Evolutionary conservation across 2,113 vertebrate genomes (phyloP).

Genomic region (Cyphomyrus discorhynchus): DNA sequence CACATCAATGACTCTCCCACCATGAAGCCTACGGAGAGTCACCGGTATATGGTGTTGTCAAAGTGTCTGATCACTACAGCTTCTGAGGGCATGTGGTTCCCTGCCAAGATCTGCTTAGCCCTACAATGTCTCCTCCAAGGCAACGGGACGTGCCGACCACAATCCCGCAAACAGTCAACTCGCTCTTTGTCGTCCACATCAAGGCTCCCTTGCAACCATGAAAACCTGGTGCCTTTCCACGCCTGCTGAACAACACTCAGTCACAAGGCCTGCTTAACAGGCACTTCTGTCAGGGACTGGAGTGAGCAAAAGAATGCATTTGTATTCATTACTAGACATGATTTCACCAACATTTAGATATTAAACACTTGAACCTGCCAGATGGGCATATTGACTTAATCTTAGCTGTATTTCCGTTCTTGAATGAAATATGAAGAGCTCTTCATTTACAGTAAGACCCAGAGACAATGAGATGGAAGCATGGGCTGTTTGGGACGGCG

Average conservation of each 20-base stretch:
- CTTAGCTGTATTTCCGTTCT: not conserved
- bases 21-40: not conserved
- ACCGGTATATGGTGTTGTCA: not conserved
- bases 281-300: not conserved
- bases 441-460: not conserved
- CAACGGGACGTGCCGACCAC: not conserved
- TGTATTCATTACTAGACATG: not conserved
- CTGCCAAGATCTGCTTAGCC: not conserved
- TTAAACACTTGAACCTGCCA: not conserved
- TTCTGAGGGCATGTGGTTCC: not conserved
- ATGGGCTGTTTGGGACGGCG: not conserved
- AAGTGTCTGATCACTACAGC: not conserved
- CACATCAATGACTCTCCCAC: not conserved
- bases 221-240: not conserved
- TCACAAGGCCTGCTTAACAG: not conserved
- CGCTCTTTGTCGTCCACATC: not conserved
- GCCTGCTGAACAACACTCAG: not conserved
- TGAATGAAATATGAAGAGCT: not conserved
- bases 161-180: not conserved
- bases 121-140: not conserved
- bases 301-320: not conserved
- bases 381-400: not conserved
- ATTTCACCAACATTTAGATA: not conserved
- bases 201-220: not conserved
- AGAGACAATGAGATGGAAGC: not conserved